Evolutionary conservation across 2,797 vertebrate genomes (phyloP).

Genomic region (Melanotaenia maccullochi): DNA sequence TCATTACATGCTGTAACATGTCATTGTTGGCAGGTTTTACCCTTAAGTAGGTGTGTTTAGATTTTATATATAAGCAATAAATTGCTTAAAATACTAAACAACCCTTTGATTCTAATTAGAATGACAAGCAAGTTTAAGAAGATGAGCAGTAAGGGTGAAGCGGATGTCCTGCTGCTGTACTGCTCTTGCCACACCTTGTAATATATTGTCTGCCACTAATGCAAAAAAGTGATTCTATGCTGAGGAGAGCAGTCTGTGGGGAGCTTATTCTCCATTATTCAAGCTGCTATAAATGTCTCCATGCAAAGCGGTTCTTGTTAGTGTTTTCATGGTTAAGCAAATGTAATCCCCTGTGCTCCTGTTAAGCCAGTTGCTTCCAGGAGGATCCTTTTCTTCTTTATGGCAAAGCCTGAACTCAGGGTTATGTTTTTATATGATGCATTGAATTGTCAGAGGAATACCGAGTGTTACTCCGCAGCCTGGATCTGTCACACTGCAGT

Average conservation of each 20-base stretch:
- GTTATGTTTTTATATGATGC: conserved; percentile 26
- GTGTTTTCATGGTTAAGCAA: conserved; percentile 47
- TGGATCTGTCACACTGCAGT: conserved; percentile 26
- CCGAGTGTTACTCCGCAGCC: conserved; percentile 5
- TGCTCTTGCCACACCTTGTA: conserved; percentile 12
- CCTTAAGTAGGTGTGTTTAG: too few relatives aligned
- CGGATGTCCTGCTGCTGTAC: neutral
- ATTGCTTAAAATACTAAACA: neutral
- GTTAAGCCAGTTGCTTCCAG: conserved; percentile 56
- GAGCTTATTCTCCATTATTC: conserved; percentile 43
- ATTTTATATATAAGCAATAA: neutral
- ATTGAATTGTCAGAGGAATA: conserved; percentile 10
- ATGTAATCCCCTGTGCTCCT: conserved; percentile 49
- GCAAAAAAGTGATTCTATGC: conserved; percentile 24
- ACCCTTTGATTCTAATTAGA: conserved; percentile 5
- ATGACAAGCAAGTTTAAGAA: neutral
- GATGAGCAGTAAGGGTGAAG: neutral
- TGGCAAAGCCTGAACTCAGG: conserved; percentile 24
- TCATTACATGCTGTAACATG: too few relatives aligned
- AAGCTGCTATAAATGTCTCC: conserved; percentile 31
- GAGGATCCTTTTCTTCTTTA: conserved; percentile 33
- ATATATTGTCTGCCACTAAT: neutral
- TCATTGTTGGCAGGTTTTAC: too few relatives aligned
- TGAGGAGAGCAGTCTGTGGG: conserved; percentile 19
- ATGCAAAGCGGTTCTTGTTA: conserved; percentile 27